These are phyloP conservation scores for Gobio gobio DNA, from an alignment of 2,113 vertebrate species.

Conservation along the genomic window DNA sequence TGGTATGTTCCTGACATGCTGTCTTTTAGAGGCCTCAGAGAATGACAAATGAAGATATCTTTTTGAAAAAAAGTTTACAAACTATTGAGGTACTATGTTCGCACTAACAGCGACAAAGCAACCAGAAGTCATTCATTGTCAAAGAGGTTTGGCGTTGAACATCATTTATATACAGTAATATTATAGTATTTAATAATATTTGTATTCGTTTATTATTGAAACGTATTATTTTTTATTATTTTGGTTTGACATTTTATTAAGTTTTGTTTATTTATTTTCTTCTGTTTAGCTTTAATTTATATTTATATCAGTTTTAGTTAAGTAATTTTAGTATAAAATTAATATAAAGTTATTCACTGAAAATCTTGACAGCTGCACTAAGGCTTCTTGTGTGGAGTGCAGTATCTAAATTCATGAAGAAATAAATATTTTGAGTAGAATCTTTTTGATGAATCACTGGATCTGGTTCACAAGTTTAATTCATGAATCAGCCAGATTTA, in stretches of 20 bases:
- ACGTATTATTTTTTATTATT: too few species aligned
- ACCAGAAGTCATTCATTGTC: neutral
- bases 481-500: neutral
- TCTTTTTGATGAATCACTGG: neutral
- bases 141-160: too few species aligned
- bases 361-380: neutral
- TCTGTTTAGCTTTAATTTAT: too few species aligned
- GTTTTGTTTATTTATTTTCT: too few species aligned
- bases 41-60: neutral
- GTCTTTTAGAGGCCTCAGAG: slow-evolving; percentile 45
- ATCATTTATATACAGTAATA: neutral
- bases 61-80: neutral
- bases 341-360: neutral
- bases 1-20: slow-evolving; percentile 64
- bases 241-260: too few species aligned
- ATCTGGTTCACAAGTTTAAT: neutral
- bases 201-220: neutral
- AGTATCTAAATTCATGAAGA: neutral
- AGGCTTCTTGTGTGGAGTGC: too few species aligned
- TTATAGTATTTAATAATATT: neutral
- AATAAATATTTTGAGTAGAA: neutral
- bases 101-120: neutral
- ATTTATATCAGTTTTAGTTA: too few species aligned
- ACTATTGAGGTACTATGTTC: neutral
- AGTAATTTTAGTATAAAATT: too few species aligned